Base-by-base conservation (phyloP, 2,888 invertebrate species). In the Eristalis tenax region DNA sequence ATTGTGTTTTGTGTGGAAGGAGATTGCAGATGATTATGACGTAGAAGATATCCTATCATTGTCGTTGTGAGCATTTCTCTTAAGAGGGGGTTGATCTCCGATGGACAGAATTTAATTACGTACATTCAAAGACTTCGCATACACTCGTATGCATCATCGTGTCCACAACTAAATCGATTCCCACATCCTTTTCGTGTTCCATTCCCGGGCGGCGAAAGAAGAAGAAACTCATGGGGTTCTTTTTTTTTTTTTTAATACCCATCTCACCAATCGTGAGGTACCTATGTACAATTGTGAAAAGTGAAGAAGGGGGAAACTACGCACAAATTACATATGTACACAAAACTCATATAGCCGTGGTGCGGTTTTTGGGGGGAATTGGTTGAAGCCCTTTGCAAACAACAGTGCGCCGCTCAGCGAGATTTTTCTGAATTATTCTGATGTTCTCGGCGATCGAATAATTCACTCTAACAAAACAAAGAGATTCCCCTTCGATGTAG, bases 71-170 rank as follows among this genome's bases (percentile, higher is more conserved):
- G 18, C 2, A 22, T 18, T 50, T 50, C 63, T 35, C 63, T 40
- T 13, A 1, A 38, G 65, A 77, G 76, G 70, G 77, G 70, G 77
- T 82, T 82, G 64, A 22, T 63, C 11, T 65, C 63, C 18, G 8
- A 50, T 43, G 32, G 15, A 64, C 38, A 69, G 28, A 56, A 79
- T 59, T 65, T 40, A 65, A 75, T 66, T 70, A 64, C 76, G 75
- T 64, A 75, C 57, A 64, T 50, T 50, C 18, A 50, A 50, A 18
- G 18, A 1, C 50, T 50, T 18, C 50, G 50, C 18, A 50, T 50
- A 50, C 50, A 50, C 50, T 8, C 43, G 43, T 35, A 35, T n/a
- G n/a, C n/a, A n/a, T 32, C 38, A 38, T 35, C 38, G 38, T 38
- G 10, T 2, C 11, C 38, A 38, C 50, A 50, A 18, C 18, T 18